Conservation (phyloP, 2,797 vertebrate species). For the Squalus acanthias region DNA sequence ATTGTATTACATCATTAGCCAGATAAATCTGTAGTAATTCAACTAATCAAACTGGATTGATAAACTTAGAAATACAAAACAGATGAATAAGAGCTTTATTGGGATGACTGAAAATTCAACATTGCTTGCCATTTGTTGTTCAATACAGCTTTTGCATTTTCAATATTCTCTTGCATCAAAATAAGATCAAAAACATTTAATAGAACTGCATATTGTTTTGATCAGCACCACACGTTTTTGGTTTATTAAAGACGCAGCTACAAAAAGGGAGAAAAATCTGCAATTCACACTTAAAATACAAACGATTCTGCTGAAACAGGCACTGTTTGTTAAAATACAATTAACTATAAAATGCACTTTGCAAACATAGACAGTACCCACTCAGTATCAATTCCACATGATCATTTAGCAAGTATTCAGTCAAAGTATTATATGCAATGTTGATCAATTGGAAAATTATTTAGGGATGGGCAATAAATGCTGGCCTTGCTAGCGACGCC, state of each 20-base stretch:
- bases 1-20: too few relatives aligned
- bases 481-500: too few relatives aligned
- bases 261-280: background rate
- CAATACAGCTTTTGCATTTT: background rate
- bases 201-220: background rate
- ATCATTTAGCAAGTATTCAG: too few relatives aligned
- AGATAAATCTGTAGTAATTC: too few relatives aligned
- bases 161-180: background rate
- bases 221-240: background rate
- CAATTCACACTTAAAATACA: background rate
- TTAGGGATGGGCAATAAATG: too few relatives aligned
- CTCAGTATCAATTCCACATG: background rate
- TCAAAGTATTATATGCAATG: too few relatives aligned
- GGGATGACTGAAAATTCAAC: too few relatives aligned
- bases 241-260: background rate
- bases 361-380: background rate
- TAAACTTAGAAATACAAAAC: too few relatives aligned
- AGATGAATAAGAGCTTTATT: too few relatives aligned
- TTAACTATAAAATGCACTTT: background rate
- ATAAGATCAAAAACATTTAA: background rate
- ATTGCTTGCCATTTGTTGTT: too few relatives aligned
- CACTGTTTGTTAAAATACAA: background rate
- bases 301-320: background rate
- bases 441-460: conserved; percentile 4
- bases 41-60: too few relatives aligned